These are phyloP conservation scores for Argyresthia goedartella DNA, from an alignment of 2,888 invertebrate species.

Conservation along the genomic window DNA sequence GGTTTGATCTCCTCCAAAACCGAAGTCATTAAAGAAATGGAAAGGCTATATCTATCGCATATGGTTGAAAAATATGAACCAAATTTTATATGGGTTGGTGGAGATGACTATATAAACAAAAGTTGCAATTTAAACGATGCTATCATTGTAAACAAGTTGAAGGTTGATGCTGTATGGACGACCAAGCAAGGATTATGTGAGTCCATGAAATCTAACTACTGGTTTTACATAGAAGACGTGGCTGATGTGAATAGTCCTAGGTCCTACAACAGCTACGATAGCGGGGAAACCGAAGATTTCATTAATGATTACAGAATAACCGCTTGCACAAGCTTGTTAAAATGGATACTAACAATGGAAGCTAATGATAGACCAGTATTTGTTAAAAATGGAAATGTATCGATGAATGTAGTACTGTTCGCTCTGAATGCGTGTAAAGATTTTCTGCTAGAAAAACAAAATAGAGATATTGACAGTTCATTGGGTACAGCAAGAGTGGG, in stretches of 20 bases:
- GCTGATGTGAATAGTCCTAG: conserved; percentile 80
- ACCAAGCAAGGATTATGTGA: conserved; percentile 63
- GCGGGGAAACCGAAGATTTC: conserved; percentile 71
- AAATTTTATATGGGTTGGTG: conserved; percentile 49
- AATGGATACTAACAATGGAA: conserved; percentile 62
- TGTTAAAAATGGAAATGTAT: conserved; percentile 60
- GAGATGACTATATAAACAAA: conserved; percentile 28
- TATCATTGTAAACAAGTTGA: conserved; percentile 45
- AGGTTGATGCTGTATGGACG: conserved; percentile 46
- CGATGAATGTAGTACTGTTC: conserved; percentile 74
- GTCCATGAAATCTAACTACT: conserved; percentile 72
- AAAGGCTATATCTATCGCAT: conserved; percentile 49
- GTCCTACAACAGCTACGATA: conserved; percentile 74
- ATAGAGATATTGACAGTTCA: conserved; percentile 75
- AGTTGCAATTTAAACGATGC: conserved; percentile 31
- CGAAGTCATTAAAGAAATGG: conserved; percentile 38
- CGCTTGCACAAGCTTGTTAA: conserved; percentile 81
- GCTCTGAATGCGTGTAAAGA: conserved; percentile 80
- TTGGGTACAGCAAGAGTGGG: conserved; percentile 43
- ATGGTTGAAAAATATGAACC: conserved; percentile 41
- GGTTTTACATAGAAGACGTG: conserved; percentile 73
- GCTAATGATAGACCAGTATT: conserved; percentile 52
- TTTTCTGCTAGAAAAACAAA: conserved; percentile 67
- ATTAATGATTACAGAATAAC: conserved; percentile 82
- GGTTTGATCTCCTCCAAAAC: conserved; percentile 25